phyloP scores from a whole-genome alignment of 2,888 invertebrate species.

The Linnaemya tessellans region DNA sequence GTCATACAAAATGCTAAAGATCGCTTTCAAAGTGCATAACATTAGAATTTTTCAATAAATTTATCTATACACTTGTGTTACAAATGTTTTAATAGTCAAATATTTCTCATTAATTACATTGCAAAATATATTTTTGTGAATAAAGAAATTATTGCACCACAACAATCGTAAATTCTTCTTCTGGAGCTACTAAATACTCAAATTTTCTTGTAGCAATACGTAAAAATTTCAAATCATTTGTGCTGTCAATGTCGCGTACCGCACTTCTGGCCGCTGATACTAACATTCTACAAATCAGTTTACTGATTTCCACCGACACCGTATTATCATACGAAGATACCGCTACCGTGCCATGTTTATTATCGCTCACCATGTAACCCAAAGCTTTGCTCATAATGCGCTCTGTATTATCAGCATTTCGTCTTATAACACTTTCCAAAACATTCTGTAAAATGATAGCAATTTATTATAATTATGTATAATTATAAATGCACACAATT shows the following conservation, averaged over 20 bases:
- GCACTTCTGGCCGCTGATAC: conserved; percentile 77
- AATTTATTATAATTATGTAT: neutral
- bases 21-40: conserved; percentile 54
- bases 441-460: neutral
- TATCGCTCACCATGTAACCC: conserved; percentile 79
- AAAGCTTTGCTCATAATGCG: conserved; percentile 78
- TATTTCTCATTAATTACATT: conserved; percentile 26
- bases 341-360: conserved; percentile 75
- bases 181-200: conserved; percentile 80
- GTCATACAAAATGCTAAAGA: conserved; percentile 81
- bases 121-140: conserved; percentile 18
- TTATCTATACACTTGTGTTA: neutral
- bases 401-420: conserved; percentile 77
- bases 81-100: neutral
- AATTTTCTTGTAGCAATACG: conserved; percentile 80
- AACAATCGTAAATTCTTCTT: conserved; percentile 80
- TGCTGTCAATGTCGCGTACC: conserved; percentile 80
- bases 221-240: conserved; percentile 79
- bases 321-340: conserved; percentile 80
- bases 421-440: conserved; percentile 77
- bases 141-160: conserved; percentile 77
- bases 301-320: conserved; percentile 78
- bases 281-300: conserved; percentile 77
- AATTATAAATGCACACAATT: neutral
- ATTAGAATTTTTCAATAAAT: conserved; percentile 12